Evolutionary conservation across 2,888 invertebrate species (phyloP).

Genomic region (Ichneumoninae sp.): DNA sequence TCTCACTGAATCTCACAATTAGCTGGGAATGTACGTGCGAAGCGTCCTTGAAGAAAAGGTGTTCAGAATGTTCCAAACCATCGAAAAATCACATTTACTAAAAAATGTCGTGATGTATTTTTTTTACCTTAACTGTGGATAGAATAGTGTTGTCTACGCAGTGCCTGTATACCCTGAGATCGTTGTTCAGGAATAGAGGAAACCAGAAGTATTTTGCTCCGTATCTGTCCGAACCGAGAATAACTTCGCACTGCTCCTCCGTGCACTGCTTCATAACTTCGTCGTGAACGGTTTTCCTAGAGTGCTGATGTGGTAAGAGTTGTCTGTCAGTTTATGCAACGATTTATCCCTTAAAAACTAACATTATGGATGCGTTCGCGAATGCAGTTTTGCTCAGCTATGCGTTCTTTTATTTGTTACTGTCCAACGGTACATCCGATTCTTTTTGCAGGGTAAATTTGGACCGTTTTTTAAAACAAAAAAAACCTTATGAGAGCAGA

Average conservation of each 20-base stretch:
- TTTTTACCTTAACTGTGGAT: slow-evolving; percentile 76
- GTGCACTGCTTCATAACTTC: slow-evolving; percentile 84
- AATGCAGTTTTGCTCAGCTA: too few species aligned
- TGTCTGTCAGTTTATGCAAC: neutral
- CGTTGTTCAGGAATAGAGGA: slow-evolving; percentile 86
- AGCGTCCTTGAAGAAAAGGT: too few species aligned
- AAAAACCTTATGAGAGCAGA: too few species aligned
- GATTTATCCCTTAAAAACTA: neutral
- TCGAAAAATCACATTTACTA: too few species aligned
- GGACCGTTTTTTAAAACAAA: too few species aligned
- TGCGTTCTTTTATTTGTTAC: too few species aligned
- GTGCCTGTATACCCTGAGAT: slow-evolving; percentile 85
- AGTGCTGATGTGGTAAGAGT: slow-evolving; percentile 81
- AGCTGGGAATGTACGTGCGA: too few species aligned
- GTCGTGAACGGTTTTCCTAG: slow-evolving; percentile 85
- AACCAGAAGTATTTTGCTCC: slow-evolving; percentile 86
- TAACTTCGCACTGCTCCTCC: slow-evolving; percentile 84
- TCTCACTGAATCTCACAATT: too few species aligned
- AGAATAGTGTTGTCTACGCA: slow-evolving; percentile 80
- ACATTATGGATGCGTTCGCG: too few species aligned
- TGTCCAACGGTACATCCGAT: too few species aligned
- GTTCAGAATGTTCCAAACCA: too few species aligned
- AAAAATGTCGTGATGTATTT: neutral
- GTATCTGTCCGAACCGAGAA: slow-evolving; percentile 85
- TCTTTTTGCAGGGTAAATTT: too few species aligned